Conservation (phyloP, 1,140 invertebrate genomes). For the Psilanteris sp. region DNA sequence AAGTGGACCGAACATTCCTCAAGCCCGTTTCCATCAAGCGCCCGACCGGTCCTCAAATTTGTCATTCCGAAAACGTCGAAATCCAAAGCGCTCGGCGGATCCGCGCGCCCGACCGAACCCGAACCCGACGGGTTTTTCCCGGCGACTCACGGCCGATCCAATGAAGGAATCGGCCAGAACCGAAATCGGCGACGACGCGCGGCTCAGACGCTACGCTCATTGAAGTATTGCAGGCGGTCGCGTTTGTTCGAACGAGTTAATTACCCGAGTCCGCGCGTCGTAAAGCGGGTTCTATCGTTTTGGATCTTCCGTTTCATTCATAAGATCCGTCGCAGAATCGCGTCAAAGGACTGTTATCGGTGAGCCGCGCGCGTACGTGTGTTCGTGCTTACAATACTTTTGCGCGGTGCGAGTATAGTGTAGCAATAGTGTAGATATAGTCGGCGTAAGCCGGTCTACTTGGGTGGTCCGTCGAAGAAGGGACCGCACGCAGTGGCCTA, state of each 20-base stretch:
- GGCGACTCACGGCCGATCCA: no score
- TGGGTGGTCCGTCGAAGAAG: constrained; percentile 79
- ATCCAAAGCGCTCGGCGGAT: no score
- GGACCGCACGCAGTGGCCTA: constrained; percentile 79
- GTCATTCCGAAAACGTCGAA: no score
- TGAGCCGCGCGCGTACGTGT: constrained; percentile 38
- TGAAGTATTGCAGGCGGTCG: constrained; percentile 30
- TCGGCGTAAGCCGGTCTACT: constrained; percentile 75
- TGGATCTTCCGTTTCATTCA: constrained; percentile 65
- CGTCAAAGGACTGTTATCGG: constrained; percentile 54
- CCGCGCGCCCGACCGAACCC: no score
- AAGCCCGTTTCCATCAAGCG: no score
- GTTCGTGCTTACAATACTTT: constrained; percentile 53
- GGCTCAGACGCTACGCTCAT: no score
- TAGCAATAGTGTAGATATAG: constrained; percentile 67
- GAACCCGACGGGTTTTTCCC: no score
- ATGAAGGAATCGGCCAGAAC: no score
- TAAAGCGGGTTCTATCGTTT: constrained; percentile 57
- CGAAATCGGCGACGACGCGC: no score
- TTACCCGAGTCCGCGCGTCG: constrained; percentile 36
- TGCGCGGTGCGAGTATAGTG: constrained; percentile 49
- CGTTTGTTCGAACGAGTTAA: constrained; percentile 55
- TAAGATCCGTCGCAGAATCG: constrained; percentile 63
- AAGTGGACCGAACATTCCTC: no score
- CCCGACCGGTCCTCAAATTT: no score